Evolutionary conservation across 1,140 invertebrate species (phyloP).

Genomic region (Ladona fulva): DNA sequence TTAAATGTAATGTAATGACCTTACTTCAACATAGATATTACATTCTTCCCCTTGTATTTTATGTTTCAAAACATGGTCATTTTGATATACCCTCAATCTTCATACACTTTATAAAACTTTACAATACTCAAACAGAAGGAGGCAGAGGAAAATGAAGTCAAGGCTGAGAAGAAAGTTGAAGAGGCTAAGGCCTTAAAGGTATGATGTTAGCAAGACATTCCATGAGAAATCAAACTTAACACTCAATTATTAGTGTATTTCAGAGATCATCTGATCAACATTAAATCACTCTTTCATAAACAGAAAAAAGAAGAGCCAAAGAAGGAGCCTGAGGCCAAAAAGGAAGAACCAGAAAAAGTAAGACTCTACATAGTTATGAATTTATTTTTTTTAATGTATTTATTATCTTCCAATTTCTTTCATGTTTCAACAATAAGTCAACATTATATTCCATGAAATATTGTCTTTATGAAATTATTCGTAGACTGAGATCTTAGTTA

Average conservation of each 20-base stretch:
- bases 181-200: slow-evolving; percentile 26
- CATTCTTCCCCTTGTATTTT: too few relatives aligned
- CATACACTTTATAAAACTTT: slow-evolving; percentile 27
- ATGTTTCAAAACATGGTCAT: too few relatives aligned
- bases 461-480: too few relatives aligned
- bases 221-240: too few relatives aligned
- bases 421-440: too few relatives aligned
- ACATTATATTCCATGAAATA: too few relatives aligned
- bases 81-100: too few relatives aligned
- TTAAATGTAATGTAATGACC: too few relatives aligned
- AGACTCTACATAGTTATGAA: neutral
- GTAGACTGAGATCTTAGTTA: too few relatives aligned
- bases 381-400: neutral
- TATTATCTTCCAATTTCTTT: neutral
- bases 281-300: slow-evolving; percentile 10
- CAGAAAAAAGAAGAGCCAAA: slow-evolving; percentile 19
- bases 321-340: slow-evolving; percentile 19
- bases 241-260: too few relatives aligned
- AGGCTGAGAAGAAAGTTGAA: slow-evolving; percentile 28
- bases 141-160: slow-evolving; percentile 33
- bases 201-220: too few relatives aligned
- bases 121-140: slow-evolving; percentile 34
- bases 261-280: slow-evolving; percentile 16
- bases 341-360: slow-evolving; percentile 19
- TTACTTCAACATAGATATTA: too few relatives aligned